Base-by-base conservation (phyloP, 2,888 invertebrate genomes). In the Trichogramma evanescens region DNA sequence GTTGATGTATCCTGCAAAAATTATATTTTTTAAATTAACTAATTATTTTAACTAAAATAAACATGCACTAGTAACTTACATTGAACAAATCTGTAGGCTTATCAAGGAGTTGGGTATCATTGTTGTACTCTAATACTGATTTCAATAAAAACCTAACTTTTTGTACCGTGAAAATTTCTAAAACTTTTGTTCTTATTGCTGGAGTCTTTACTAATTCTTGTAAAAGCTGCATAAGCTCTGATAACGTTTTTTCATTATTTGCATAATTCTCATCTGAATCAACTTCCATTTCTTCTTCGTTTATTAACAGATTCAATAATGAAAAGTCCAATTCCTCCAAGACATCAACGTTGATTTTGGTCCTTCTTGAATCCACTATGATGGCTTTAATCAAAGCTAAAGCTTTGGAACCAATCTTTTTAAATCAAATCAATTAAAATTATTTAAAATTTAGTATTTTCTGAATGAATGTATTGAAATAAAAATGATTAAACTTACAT, bases 181-280 rank as follows among this genome's bases (percentile, higher is more conserved):
- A 67, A 6, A 83, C 75, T 66, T 77, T 77, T 6, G 69, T 67
- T 44, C 73, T 70, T 2, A 80, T 67, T 6, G 68, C 50, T 39
- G 74, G 68, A 8, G 72, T 73, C 62, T 75, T 74, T 6, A 79
- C 71, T 70, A 83, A 74, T 62, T 79, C 79, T 63, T 79, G 75
- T 9, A 82, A 70, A 13, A 83, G 69, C 68, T 82, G 80, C 70
- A 83, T 74, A 4, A 83, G 66, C 53, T 81, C 80, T 5, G 78
- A 79, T 8, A 81, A 69, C 66, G 77, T 75, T 53, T 69, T 72
- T 59, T 73, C 73, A 46, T 72, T 70, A 58, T 78, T 75, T 2
- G 71, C 46, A 52, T 59, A 62, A 39, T 49, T 63, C 38, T 58
- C 62, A 44, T 58, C 57, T 40, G 13, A 10, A 41, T 9, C 57